Base-by-base conservation (phyloP, 2,888 invertebrate species). In the Copidosoma aretas region DNA sequence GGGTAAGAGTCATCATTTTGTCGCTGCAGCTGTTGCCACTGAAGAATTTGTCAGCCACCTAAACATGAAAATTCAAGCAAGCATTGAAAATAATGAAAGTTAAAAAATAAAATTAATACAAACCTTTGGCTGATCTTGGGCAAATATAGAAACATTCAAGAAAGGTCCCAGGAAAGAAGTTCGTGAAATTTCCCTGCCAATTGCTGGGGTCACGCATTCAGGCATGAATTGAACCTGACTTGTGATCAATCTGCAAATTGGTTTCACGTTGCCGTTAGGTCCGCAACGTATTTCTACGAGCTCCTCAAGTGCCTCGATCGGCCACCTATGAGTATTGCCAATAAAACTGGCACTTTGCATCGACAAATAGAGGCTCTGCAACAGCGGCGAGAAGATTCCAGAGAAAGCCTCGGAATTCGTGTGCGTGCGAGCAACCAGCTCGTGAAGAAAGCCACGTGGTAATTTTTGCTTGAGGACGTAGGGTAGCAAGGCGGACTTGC, bases 121-220 rank as follows among this genome's bases (percentile, higher is more conserved):
- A 21, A 70, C 90, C 74, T 93, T 90, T 0, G 93, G 93, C 82
- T 94, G 93, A 82, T 97, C 97, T 80, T 98, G 97, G 49, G 94
- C 95, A 83, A 97, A 95, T 1, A 97, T 89, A 0, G 97, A 97
- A 0, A 97, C 90, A 14, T 91, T 91, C 73, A 98, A 88, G 84
- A 98, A 97, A 0, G 97, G 95, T 19, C 97, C 97, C 10, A 99
- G 88, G 80, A 91, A 95, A 67, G 95, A 93, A 58, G 92, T 90
- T 62, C 91, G 88, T 0, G 93, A 91, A 67, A 97, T 87, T 84
- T 98, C 98, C 53, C 95, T 87, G 0, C 98, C 98, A 0, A 88
- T 88, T 10, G 92, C 92, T 1, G 90, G 89, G 1, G 93, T 92
- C 75, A 91, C 88, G 1, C 91, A 84, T 14, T 89, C 88, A 0